phyloP scores from a whole-genome alignment of 2,797 vertebrate species.

The Chrysocyon brachyurus region DNA sequence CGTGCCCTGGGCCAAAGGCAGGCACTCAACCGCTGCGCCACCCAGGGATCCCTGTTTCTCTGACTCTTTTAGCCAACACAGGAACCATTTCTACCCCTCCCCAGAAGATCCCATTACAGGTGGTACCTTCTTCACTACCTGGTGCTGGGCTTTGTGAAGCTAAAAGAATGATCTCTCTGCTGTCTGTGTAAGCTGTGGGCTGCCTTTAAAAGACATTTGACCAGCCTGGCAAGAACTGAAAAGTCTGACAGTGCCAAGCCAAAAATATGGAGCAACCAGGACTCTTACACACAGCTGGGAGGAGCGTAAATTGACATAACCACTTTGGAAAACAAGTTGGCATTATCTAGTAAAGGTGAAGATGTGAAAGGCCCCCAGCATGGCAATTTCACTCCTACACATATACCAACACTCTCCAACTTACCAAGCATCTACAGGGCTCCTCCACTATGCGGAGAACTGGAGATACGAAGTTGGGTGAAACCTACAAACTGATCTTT shows the following conservation, averaged over 20 bases:
- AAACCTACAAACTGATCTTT: background rate
- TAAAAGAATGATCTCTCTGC: background rate
- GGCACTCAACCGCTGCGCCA: too few relatives aligned
- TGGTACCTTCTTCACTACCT: background rate
- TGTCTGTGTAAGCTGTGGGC: background rate
- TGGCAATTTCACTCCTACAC: background rate
- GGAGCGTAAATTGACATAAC: background rate
- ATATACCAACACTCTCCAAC: background rate
- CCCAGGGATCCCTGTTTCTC: background rate
- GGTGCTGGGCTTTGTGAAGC: background rate
- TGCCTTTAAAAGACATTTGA: slow-evolving; percentile 27
- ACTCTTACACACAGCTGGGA: background rate
- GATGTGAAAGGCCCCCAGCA: background rate
- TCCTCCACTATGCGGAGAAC: background rate
- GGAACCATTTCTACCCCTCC: background rate
- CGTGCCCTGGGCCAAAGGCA: too few relatives aligned
- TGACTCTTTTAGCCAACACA: background rate
- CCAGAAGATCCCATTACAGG: background rate
- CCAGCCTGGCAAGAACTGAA: background rate
- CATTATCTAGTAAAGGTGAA: background rate
- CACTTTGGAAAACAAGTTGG: slow-evolving; percentile 11
- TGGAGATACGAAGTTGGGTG: background rate
- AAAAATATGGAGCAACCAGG: background rate
- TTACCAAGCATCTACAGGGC: background rate
- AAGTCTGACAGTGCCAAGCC: background rate